phyloP scores from a whole-genome alignment of 64 coral and sea anemone species.

The Astreopora myriophthalma region DNA sequence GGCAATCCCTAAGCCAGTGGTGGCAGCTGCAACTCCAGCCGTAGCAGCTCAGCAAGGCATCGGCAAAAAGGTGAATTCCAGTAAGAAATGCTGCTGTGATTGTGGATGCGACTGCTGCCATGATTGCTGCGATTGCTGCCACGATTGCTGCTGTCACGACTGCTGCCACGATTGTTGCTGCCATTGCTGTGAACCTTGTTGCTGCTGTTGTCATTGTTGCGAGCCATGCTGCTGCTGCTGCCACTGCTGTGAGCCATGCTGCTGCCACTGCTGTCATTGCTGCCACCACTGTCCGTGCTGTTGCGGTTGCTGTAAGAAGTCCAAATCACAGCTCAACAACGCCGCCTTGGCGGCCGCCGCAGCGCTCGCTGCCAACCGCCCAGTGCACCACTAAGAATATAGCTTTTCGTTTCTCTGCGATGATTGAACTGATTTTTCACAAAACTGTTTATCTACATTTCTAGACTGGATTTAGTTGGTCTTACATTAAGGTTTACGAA shows the following conservation, averaged over 20 bases:
- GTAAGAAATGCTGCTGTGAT: constrained; percentile 46
- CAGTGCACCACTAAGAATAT: background rate
- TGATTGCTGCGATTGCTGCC: constrained; percentile 49
- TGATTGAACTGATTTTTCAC: background rate
- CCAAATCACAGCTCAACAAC: constrained; percentile 27
- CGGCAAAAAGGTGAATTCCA: constrained; percentile 10
- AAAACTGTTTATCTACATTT: background rate
- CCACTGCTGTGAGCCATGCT: constrained; percentile 46
- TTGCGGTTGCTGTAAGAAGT: constrained; percentile 75
- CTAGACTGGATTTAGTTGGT: background rate
- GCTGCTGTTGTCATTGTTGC: constrained; percentile 66
- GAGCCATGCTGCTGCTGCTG: constrained; percentile 63
- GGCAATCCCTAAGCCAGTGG: constrained; percentile 19
- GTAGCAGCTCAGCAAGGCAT: constrained; percentile 33
- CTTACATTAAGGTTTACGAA: no score
- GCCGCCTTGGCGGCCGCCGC: constrained; percentile 12
- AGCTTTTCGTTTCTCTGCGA: background rate
- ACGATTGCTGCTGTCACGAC: constrained; percentile 48
- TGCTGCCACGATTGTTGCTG: constrained; percentile 47
- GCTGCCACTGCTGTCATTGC: constrained; percentile 62
- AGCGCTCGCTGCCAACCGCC: background rate
- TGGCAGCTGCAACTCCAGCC: background rate
- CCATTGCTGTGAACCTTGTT: constrained; percentile 68
- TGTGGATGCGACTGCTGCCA: background rate
- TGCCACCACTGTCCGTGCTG: constrained; percentile 61